phyloP scores from a whole-genome alignment of 1,140 invertebrate species.

The Sminthurides bifidus region DNA sequence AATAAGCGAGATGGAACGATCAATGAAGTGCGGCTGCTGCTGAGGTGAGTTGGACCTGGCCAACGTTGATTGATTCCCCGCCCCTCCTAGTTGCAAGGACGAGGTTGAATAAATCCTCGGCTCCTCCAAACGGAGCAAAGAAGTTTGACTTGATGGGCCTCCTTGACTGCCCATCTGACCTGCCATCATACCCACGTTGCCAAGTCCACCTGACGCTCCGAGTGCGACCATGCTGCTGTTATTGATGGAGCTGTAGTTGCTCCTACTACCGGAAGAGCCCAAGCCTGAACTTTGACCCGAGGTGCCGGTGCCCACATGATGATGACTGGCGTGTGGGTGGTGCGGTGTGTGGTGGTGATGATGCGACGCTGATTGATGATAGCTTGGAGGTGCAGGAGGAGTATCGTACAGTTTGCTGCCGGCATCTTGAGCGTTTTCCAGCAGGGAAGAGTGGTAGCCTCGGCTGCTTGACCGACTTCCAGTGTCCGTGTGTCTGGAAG shows the following conservation, averaged over 20 bases:
- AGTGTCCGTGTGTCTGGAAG: constrained; percentile 10
- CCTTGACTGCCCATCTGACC: neutral
- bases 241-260: neutral
- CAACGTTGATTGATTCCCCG: constrained; percentile 7
- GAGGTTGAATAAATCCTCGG: constrained; percentile 30
- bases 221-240: neutral
- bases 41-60: constrained; percentile 28
- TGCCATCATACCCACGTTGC: neutral
- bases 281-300: neutral
- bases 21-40: constrained; percentile 23
- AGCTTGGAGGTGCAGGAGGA: constrained; percentile 16
- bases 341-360: neutral
- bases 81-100: constrained; percentile 24
- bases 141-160: constrained; percentile 15
- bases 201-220: neutral
- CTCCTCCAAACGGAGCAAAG: constrained; percentile 27
- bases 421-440: neutral
- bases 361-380: constrained; percentile 7
- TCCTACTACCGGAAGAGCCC: neutral
- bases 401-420: constrained; percentile 24
- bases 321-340: constrained; percentile 4
- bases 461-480: neutral
- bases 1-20: constrained; percentile 29
- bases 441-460: constrained; percentile 4
- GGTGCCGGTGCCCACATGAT: neutral